Base-by-base conservation (phyloP, 1,140 invertebrate genomes). In the Drosophila ficusphila region DNA sequence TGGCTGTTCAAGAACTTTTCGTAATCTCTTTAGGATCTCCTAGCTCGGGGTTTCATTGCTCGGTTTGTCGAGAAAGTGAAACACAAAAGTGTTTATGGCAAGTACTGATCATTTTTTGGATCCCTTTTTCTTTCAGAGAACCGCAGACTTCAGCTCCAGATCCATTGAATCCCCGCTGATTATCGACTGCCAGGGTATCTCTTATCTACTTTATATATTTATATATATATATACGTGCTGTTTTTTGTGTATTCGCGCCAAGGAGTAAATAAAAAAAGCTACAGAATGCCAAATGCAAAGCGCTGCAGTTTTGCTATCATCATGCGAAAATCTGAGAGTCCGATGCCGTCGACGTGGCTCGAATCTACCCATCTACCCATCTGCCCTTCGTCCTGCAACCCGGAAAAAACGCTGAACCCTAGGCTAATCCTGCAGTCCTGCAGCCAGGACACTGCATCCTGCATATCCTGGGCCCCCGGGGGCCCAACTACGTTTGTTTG, bases 241-340 rank as follows among this genome's bases (percentile, higher is more conserved):
- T 21, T 12, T n/a, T 21, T 12, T n/a, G 25, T 27, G n/a, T 48
- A 18, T 1, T 6, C 6, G 39, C 11, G 2, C 4, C 25, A 14
- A 19, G 58, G 31, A 54, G 33, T 58, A 56, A n/a, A n/a, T n/a
- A n/a, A n/a, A n/a, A 34, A 39, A 42, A 33, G 54, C 54, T 47
- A 60, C 53, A 71, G 70, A 71, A 58, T 71, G 68, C 48, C 52
- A 71, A 71, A 70, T 70, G 67, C 46, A 72, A 60, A 72, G 60
- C 68, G 53, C 68, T 58, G 68, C 68, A 72, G 19, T 73, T 72
- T 62, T 53, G 39, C 56, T 51, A 73, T 72, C 47, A 39, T 31
- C 48, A 68, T 51, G 47, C 38, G 25, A 49, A 49, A 57, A 70
- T 70, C 64, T 46, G 41, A 46, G 41, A 39, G 48, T 69, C 39